Base-by-base conservation (phyloP, 2,113 vertebrate genomes). In the Hystrix brachyura region DNA sequence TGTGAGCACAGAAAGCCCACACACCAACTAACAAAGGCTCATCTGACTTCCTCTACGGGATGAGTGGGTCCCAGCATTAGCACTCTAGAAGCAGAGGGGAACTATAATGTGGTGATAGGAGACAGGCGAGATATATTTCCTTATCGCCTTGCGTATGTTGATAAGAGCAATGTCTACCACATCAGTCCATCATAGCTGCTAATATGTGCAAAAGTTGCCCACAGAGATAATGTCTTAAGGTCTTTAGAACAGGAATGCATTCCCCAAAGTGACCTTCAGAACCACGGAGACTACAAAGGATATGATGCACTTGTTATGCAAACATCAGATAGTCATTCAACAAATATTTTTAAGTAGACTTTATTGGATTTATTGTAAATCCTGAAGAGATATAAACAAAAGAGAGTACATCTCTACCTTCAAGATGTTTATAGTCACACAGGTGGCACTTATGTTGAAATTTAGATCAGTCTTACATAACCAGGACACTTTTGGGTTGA, bases 71-170 rank as follows among this genome's bases (percentile, higher is more conserved):
- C 91, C 59, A 59, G 48, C 55, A 82, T 85, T 78, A 83, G 55
- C 60, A 87, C 72, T 91, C 79, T 65, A 48, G 69, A 7, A 93
- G 23, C 46, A 95, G 62, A 89, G 19, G 15, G 32, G 43, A 89
- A 72, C 23, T 84, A 12, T 65, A 14, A 98, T 98, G 88, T 96
- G 95, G 94, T 97, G 95, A 97, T 94, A 96, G 96, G 96, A 98
- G 91, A 93, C 94, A 97, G 96, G 98, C 91, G 96, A 97, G 93
- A 96, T 97, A 94, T 96, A 92, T 91, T 98, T 98, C 91, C 98
- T 94, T 98, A 97, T 97, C 97, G 94, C 93, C 82, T 98, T 98
- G 89, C 97, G 96, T 92, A 91, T 72, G 87, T 82, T 97, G 96
- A 97, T 97, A 97, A 93, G 84, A 97, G 94, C 87, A 76, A 91